phyloP scores from a whole-genome alignment of 2,888 invertebrate genomes.

The Dryobota labecula region DNA sequence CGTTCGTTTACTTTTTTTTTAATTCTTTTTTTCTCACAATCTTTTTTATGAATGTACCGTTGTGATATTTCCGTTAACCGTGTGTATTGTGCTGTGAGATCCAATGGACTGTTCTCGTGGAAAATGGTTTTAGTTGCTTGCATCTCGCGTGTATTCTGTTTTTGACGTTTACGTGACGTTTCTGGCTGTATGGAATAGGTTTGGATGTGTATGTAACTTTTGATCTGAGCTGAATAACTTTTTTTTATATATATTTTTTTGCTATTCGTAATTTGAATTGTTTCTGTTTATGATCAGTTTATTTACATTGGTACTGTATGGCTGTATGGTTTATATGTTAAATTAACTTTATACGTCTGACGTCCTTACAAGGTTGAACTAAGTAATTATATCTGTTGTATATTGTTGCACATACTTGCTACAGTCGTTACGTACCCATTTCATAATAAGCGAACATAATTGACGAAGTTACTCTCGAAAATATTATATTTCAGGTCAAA shows the following conservation, averaged over 20 bases:
- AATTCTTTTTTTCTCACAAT: constrained; percentile 64
- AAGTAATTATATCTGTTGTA: constrained; percentile 32
- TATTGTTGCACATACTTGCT: constrained; percentile 42
- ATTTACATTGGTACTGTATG: not conserved
- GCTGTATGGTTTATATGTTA: constrained; percentile 16
- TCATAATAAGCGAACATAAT: constrained; percentile 23
- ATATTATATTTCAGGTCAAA: constrained; percentile 11
- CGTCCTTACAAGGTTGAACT: constrained; percentile 62
- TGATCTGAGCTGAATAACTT: constrained; percentile 40
- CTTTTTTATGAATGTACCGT: constrained; percentile 72
- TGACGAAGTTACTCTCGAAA: constrained; percentile 22
- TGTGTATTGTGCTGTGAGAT: constrained; percentile 82
- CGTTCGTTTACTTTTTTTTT: constrained; percentile 79
- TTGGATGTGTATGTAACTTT: constrained; percentile 55
- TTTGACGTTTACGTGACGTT: constrained; percentile 63
- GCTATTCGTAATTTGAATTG: not conserved
- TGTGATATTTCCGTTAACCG: constrained; percentile 78
- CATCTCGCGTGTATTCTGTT: constrained; percentile 63
- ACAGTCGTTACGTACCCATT: constrained; percentile 43
- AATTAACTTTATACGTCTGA: constrained; percentile 8
- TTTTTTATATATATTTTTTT: constrained; percentile 18
- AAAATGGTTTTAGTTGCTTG: constrained; percentile 68
- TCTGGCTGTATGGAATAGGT: constrained; percentile 58
- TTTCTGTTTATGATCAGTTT: not conserved
- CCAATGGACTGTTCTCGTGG: constrained; percentile 75